Percentiles rank a stretch among this genome's conserved stretches.
These are phyloP conservation scores for Phoebastria nigripes DNA, from an alignment of 2,797 vertebrate species.

Conservation along the genomic window DNA sequence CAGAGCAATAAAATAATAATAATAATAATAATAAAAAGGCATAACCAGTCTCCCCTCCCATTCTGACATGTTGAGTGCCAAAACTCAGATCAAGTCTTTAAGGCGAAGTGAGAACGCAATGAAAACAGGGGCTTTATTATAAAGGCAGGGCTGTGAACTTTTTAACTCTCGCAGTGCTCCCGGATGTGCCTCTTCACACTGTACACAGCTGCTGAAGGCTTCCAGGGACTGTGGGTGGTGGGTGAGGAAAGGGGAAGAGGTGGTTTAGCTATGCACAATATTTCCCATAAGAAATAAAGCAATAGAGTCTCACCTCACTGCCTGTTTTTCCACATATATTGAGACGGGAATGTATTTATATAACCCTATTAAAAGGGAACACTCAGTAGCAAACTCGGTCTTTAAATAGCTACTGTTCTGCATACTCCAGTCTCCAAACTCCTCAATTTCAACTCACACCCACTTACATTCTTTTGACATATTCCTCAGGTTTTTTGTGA, in stretches of 20 bases:
- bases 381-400: conserved; percentile 3
- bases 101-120: conserved; percentile 18
- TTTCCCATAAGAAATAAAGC: conserved; percentile 64
- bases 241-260: conserved; percentile 32
- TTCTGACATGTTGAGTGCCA: conserved; percentile 44
- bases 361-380: conserved; percentile 67
- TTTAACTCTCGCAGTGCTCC: background rate
- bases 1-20: conserved; percentile 11
- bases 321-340: conserved; percentile 52
- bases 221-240: conserved; percentile 57
- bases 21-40: background rate
- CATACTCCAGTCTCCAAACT: conserved; percentile 19
- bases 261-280: conserved; percentile 46
- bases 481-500: conserved; percentile 45
- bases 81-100: background rate
- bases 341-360: conserved; percentile 58
- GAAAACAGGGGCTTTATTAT: conserved; percentile 54
- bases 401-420: conserved; percentile 67
- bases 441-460: conserved; percentile 60
- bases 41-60: background rate
- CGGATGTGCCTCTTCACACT: conserved; percentile 11
- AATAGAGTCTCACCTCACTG: conserved; percentile 34
- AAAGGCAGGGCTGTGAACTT: conserved; percentile 45
- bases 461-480: conserved; percentile 70
- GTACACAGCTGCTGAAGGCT: conserved; percentile 18